Conservation (phyloP, 2,888 invertebrate species). For the Cryptus armator region DNA sequence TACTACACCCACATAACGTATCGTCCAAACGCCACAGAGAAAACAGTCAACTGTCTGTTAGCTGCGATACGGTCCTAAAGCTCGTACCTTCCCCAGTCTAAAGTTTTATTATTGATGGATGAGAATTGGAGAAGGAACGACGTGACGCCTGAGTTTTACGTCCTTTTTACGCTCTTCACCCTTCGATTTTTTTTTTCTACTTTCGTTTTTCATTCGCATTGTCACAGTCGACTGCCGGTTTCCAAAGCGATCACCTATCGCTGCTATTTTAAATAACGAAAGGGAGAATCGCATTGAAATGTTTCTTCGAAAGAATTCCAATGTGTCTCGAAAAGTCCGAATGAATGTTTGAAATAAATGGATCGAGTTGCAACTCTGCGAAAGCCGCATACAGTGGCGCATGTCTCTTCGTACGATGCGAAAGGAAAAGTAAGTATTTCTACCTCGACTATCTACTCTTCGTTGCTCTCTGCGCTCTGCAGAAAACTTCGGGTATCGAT, state of each 20-base stretch:
- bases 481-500: constrained; percentile 28
- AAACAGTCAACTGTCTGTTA: constrained; percentile 9
- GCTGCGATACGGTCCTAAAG: constrained; percentile 6
- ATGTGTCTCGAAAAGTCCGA: neutral
- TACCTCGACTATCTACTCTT: neutral
- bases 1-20: neutral
- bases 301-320: neutral
- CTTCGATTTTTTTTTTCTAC: neutral
- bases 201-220: neutral
- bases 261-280: constrained; percentile 23
- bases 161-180: neutral
- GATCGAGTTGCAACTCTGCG: constrained; percentile 4
- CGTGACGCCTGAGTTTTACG: neutral
- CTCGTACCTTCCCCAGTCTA: neutral
- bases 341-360: constrained; percentile 50
- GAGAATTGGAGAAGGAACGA: constrained; percentile 20
- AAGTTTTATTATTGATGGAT: constrained; percentile 50
- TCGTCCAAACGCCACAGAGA: neutral
- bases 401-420: neutral
- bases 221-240: neutral
- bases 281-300: neutral
- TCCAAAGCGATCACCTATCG: neutral
- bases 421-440: neutral
- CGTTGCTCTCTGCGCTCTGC: neutral
- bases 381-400: neutral